Evolutionary conservation across 2,888 invertebrate genomes (phyloP).

Genomic region (Scaptomyza flava): DNA sequence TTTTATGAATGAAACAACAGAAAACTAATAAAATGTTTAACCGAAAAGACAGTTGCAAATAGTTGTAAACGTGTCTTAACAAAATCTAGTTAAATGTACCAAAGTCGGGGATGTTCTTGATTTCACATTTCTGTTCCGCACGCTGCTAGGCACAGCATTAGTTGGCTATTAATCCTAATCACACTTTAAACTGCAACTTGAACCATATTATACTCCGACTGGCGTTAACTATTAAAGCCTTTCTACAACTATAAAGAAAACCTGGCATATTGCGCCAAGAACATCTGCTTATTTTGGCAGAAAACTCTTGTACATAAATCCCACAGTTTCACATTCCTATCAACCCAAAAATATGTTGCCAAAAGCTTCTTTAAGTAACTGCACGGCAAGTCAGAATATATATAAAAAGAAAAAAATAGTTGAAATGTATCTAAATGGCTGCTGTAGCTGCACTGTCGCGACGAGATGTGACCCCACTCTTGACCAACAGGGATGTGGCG

Average conservation of each 20-base stretch:
- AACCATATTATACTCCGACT: no score
- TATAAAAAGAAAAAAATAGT: slow-evolving; percentile 1
- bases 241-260: no score
- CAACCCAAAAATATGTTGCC: neutral
- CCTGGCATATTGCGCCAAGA: slow-evolving; percentile 43
- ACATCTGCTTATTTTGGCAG: no score
- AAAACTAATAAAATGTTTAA: slow-evolving; percentile 5
- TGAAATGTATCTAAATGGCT: slow-evolving; percentile 18
- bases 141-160: neutral
- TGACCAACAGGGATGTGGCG: slow-evolving; percentile 2
- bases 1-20: slow-evolving; percentile 67
- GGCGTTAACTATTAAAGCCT: no score
- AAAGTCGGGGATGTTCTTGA: neutral
- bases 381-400: neutral
- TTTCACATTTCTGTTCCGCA: neutral
- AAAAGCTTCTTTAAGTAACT: neutral
- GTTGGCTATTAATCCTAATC: no score
- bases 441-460: neutral
- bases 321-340: no score
- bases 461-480: slow-evolving; percentile 19
- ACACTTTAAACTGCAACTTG: no score
- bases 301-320: no score
- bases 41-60: neutral
- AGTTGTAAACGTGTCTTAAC: neutral
- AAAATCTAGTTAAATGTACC: neutral